Base-by-base conservation (phyloP, 2,888 invertebrate genomes). In the Bedellia somnulentella region DNA sequence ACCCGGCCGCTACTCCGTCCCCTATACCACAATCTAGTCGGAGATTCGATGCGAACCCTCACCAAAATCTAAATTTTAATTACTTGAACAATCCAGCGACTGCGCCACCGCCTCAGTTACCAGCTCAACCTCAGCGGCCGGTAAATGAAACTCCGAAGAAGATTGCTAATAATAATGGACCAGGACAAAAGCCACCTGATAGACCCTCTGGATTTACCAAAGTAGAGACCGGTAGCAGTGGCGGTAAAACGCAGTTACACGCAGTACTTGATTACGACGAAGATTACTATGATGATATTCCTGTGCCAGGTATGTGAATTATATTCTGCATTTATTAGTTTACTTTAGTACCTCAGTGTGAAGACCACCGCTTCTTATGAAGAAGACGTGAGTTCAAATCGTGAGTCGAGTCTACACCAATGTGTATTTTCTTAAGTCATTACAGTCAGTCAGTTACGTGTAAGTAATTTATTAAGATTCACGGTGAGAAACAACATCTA, bases 191-290 rank as follows among this genome's bases (percentile, higher is more conserved):
- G 11, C 77, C 71, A 37, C 75, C 79, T 1, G 73, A 79, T 32
- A 68, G 80, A 37, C 81, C 82, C 17, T 80, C 83, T 3, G 82
- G 82, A 4, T 86, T 80, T 48, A 85, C 84, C 9, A 80, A 82
- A 45, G 85, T 86, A 24, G 73, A 75, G 45, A 52, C 60, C 3
- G 80, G 80, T 37, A 71, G 78, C 2, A 68, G 62, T 35, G 83
- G 67, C 45, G 66, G 71, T 10, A 81, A 81, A 49, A 83, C 84
- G 2, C 84, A 85, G 42, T 60, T 87, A 34, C 87, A 87, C 53
- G 86, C 87, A 3, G 82, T 87, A 13, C 70, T 87, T 29, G 87
- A 87, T 52, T 87, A 86, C 45, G 85, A 86, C 42, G 79, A 79
- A 35, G 62, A 59, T 24, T 55, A 64, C 24, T 80, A 83, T 45